Conservation (phyloP, 2,113 vertebrate genomes). For the Amblyopsis rosae region DNA sequence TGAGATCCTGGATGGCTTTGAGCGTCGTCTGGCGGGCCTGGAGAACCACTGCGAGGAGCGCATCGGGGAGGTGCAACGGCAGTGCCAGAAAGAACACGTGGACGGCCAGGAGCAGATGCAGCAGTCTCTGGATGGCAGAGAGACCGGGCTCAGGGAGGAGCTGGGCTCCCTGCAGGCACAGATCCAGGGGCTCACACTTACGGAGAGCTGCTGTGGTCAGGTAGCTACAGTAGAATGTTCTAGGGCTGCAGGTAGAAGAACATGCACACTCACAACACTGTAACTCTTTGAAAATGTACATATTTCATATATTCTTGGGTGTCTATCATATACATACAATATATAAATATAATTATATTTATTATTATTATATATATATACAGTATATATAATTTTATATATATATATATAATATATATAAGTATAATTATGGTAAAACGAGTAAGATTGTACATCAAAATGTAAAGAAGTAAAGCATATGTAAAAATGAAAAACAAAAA, state of each 20-base stretch:
- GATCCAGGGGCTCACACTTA: conserved; percentile 88
- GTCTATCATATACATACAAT: no score
- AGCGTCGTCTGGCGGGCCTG: conserved; percentile 83
- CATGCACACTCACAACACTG: not conserved
- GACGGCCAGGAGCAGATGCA: conserved; percentile 84
- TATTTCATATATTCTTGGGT: no score
- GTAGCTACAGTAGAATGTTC: conserved; percentile 27
- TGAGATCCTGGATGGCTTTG: conserved; percentile 88
- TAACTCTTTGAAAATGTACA: no score
- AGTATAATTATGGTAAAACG: no score
- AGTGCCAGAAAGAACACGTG: conserved; percentile 87
- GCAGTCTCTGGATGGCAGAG: conserved; percentile 87
- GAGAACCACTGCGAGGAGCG: conserved; percentile 83
- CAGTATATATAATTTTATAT: no score
- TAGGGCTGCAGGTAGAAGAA: not conserved
- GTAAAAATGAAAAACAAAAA: no score
- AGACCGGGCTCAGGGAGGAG: conserved; percentile 88
- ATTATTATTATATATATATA: no score
- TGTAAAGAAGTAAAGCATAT: no score
- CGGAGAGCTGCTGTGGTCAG: conserved; percentile 88
- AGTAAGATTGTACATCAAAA: no score
- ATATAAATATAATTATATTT: no score
- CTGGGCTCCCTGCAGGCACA: conserved; percentile 86
- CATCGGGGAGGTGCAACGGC: conserved; percentile 84
- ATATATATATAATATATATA: no score